Evolutionary conservation across 2,888 invertebrate genomes (phyloP), one percentile per base, ranked within the genome.

Genomic region (Spialia ferax): DNA sequence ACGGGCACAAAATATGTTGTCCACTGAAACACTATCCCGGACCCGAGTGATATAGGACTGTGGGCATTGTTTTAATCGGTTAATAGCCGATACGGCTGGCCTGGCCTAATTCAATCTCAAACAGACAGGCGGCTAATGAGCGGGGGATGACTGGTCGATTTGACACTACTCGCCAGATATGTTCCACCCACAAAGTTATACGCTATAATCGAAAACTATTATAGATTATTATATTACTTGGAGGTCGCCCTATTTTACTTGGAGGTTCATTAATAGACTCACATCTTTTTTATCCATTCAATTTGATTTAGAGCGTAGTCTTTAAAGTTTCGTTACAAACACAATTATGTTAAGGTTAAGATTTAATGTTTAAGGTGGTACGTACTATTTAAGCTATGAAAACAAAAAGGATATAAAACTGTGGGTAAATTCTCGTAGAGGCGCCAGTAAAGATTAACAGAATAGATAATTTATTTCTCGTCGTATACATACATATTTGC

Each of bases 31-130:
- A 29, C 3, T 15, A 54, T 32, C 32, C 20, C 35, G 20, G 32
- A 26, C 10, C 15, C 18, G 18, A 32, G 32, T 69, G 64, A 74
- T 42, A 42, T 7, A 42, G 45, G 45, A 45, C 10, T 70, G 72
- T 71, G 74, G 70, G 71, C 79, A 85, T 88, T 89, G 88, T 89
- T 87, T 85, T 80, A 85, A 81, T 83, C 81, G 77, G 74, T 81
- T 87, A 88, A 86, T 87, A 86, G 85, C 83, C 74, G 80, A 76
- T 75, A 78, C 77, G 73, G 78, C 76, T 81, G 82, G 79, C 81
- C 79, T 80, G 84, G 85, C 86, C 81, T 93, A 92, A 92, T 93
- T 93, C 86, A 92, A 92, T 93, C 86, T 85, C 77, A 75, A 76
- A 80, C 79, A 79, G 86, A 85, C 87, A 85, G 80, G 73, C 83